These are phyloP conservation scores for Euura lappo DNA, from an alignment of 1,140 invertebrate genomes.

Conservation along the genomic window DNA sequence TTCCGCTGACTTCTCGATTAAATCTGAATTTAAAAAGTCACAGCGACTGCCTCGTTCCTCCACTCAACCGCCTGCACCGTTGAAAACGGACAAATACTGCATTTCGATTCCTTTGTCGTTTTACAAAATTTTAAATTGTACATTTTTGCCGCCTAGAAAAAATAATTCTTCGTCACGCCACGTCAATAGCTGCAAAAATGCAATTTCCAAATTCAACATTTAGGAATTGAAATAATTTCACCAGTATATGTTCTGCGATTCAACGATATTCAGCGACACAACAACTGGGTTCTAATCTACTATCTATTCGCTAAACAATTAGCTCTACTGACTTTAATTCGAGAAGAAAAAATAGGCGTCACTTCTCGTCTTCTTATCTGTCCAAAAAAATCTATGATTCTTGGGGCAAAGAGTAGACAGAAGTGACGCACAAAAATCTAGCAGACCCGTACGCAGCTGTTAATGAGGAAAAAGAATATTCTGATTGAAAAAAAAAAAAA, in stretches of 20 bases:
- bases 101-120: not conserved
- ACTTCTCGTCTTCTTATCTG: too few relatives aligned
- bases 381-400: too few relatives aligned
- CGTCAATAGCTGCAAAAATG: constrained; percentile 32
- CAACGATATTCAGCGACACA: not conserved
- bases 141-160: constrained; percentile 39
- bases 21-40: too few relatives aligned
- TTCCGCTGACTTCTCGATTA: too few relatives aligned
- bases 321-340: not conserved
- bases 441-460: constrained; percentile 56
- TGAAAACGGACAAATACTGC: too few relatives aligned
- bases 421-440: constrained; percentile 44
- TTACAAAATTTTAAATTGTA: constrained; percentile 22
- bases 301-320: not conserved
- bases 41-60: too few relatives aligned
- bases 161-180: constrained; percentile 40
- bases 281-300: not conserved
- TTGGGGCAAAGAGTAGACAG: too few relatives aligned
- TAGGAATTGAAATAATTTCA: not conserved
- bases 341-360: not conserved
- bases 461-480: constrained; percentile 21
- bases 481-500: constrained; percentile 39
- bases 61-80: too few relatives aligned
- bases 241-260: not conserved
- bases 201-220: constrained; percentile 24